Conservation (phyloP, 2,888 invertebrate species). For the Tetragnatha montana region DNA sequence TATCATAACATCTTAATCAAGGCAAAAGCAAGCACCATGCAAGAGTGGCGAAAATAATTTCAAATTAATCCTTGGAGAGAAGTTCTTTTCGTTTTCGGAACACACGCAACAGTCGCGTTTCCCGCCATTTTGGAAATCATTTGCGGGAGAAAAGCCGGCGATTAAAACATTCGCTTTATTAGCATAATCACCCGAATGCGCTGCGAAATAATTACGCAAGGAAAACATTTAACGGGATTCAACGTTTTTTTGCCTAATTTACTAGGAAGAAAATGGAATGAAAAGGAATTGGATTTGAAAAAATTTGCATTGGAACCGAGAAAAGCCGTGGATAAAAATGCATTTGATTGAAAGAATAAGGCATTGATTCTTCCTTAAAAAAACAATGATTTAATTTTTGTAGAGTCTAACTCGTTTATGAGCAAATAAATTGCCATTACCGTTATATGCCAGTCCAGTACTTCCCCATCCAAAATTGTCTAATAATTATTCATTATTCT, state of each 20-base stretch:
- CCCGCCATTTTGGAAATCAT: slow-evolving; percentile 2
- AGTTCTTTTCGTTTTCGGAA: background rate
- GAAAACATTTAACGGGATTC: background rate
- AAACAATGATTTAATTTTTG: too few relatives aligned
- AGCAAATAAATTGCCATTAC: too few relatives aligned
- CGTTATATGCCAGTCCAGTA: too few relatives aligned
- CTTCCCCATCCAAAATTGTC: too few relatives aligned
- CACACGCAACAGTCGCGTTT: slow-evolving; percentile 35
- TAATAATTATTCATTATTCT: too few relatives aligned
- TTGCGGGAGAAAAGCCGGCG: background rate
- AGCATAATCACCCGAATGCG: slow-evolving; percentile 7
- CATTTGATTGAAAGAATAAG: background rate
- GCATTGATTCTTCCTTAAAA: too few relatives aligned
- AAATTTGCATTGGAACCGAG: background rate
- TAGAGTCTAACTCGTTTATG: too few relatives aligned
- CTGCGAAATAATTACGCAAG: background rate
- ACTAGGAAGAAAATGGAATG: background rate
- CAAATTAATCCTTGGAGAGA: background rate
- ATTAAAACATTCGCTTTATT: slow-evolving; percentile 24
- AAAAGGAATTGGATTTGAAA: background rate
- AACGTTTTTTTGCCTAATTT: background rate
- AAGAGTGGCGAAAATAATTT: background rate
- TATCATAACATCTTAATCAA: too few relatives aligned
- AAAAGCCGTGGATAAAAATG: background rate
- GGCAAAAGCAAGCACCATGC: background rate